Conservation (phyloP, 2,113 vertebrate species). For the Polyodon spathula region DNA sequence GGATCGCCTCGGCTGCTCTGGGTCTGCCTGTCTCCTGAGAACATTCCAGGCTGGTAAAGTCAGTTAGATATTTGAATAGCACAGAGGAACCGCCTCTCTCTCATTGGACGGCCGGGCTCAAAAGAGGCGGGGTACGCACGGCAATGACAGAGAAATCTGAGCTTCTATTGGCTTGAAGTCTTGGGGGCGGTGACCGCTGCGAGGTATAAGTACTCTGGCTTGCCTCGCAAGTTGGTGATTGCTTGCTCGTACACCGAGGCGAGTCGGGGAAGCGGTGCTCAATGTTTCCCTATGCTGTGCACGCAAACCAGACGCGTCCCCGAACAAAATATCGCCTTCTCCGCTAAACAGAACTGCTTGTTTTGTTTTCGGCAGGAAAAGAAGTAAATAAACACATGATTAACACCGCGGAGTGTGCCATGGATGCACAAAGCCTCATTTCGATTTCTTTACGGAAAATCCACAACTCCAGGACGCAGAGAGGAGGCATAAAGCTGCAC, state of each 20-base stretch:
- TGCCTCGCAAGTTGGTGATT: constrained; percentile 59
- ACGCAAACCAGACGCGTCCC: constrained; percentile 33
- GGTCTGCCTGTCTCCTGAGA: constrained; percentile 51
- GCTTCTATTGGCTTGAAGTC: constrained; percentile 31
- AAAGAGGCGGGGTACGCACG: constrained; percentile 52
- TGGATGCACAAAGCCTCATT: constrained; percentile 86
- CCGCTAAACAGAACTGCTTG: constrained; percentile 24
- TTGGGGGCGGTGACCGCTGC: constrained; percentile 35
- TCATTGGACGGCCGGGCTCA: constrained; percentile 58
- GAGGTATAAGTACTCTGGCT: constrained; percentile 57
- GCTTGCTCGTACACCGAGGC: constrained; percentile 42
- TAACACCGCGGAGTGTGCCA: constrained; percentile 74
- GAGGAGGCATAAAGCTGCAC: constrained; percentile 89
- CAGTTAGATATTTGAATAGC: constrained; percentile 65
- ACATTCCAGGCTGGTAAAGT: constrained; percentile 58
- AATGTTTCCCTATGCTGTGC: constrained; percentile 36
- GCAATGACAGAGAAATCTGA: constrained; percentile 40
- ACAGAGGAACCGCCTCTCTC: constrained; percentile 71
- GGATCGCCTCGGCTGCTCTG: constrained; percentile 14
- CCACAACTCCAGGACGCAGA: constrained; percentile 85
- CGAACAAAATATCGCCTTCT: constrained; percentile 33
- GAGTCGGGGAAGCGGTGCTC: constrained; percentile 41
- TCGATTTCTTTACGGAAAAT: constrained; percentile 90
- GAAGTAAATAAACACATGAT: constrained; percentile 40
- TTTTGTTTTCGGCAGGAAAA: constrained; percentile 29